Base-by-base conservation (phyloP, 2,797 vertebrate species). In the Microhierax caerulescens region DNA sequence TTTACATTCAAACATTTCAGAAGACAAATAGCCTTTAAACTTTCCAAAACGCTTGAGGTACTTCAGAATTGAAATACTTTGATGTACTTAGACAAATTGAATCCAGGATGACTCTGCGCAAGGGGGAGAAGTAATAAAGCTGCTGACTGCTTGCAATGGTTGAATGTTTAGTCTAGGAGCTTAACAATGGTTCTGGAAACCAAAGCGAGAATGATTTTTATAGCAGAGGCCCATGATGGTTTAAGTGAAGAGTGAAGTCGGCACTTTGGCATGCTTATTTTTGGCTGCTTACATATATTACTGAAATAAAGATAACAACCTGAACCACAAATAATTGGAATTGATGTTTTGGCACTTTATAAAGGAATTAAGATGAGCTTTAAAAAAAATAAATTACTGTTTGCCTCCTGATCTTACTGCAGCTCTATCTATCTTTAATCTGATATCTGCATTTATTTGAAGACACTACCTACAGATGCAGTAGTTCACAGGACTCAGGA, bases 161-260 rank as follows among this genome's bases (percentile, higher is more conserved):
- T 97, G 79, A 95, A 98, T 98, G 98, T 98, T 98, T 98, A 98
- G 98, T 98, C 98, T 98, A 95, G 57, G 39, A 95, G 91, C 85
- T 93, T 96, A 97, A 93, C 96, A 97, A 91, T 11, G 82, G 93
- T 94, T 95, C 78, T 97, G 97, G 94, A 96, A 97, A 95, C 91
- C 61, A n/a, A 87, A 96, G 92, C 3, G 39, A 97, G 90, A 97
- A 97, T 69, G 93, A 88, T 97, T 98, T 97, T 97, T 97, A 97
- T 94, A 98, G 96, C 95, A 98, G 96, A 97, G 97, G 97, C 94
- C 43, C 53, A 32, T 78, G 94, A 96, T 94, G 95, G 88, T 96
- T 98, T 97, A 92, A 97, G 93, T 97, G 97, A 97, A 57, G 85
- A 72, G 74, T 56, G 72, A 95, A 94, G 54, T 48, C 65, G 74